Base-by-base conservation (phyloP, 1,140 invertebrate genomes). In the Lethrus apterus region DNA sequence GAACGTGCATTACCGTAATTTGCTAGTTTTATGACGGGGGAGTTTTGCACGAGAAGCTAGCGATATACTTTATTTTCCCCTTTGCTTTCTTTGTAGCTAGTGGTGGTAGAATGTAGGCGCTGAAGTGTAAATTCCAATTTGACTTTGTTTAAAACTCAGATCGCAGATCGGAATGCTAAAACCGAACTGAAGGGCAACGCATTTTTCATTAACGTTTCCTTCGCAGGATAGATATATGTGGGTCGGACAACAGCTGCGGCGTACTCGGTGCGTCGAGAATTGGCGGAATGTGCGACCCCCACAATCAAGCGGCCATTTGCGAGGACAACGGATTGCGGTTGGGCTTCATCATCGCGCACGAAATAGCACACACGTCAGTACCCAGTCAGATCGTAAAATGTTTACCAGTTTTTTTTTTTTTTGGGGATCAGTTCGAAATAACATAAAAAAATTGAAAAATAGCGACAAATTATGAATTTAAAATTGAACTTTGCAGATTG, bases 181-280 rank as follows among this genome's bases (percentile, higher is more conserved):
- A n/a, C n/a, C n/a, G n/a, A n/a, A n/a, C n/a, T n/a, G n/a, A n/a
- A n/a, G n/a, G n/a, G n/a, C n/a, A n/a, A n/a, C n/a, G n/a, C n/a
- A n/a, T n/a, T 38, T 38, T 38, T n/a, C 35, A 38, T 38, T 38
- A 38, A 38, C 35, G 11, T 17, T 38, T 11, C 20, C 35, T 38
- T 41, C 34, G 13, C 40, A 56, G 54, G 32, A 48, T 44, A 19
- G 54, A 56, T 34, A 56, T 56, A 17, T 56, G 54, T 29, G 43
- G 36, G 8, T 30, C 44, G 18, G 48, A 53, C 18, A 51, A 48
- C 31, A 51, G 33, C n/a, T 80, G 73, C 72, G 86, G 84, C 64
- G 89, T 88, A 0, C 69, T 91, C 23, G 89, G 88, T 13, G 75
- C 90, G 52, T 86, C 89, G 18, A 84, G 90, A 65, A 83, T 90